Conservation (phyloP, 2,888 invertebrate species). For the Anticlea derivata region DNA sequence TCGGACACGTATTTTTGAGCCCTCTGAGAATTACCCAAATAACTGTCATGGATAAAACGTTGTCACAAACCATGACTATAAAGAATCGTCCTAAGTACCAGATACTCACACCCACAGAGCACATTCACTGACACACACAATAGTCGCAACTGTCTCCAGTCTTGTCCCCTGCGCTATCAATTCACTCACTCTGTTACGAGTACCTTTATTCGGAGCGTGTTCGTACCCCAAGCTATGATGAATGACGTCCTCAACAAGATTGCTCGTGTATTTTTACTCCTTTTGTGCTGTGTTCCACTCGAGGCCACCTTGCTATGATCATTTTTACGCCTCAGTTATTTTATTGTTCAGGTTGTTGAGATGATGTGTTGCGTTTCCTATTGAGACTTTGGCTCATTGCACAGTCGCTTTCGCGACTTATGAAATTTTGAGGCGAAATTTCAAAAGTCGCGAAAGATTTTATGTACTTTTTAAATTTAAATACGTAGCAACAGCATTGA, state of each 20-base stretch:
- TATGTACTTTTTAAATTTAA: too few relatives aligned
- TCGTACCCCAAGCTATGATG: conserved; percentile 45
- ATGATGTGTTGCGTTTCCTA: too few relatives aligned
- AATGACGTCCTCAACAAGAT: conserved; percentile 52
- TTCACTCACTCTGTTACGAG: conserved; percentile 4
- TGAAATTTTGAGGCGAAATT: too few relatives aligned
- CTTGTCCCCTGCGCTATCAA: conserved; percentile 10
- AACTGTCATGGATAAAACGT: too few relatives aligned
- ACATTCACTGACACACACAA: conserved; percentile 4
- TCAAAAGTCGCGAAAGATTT: too few relatives aligned
- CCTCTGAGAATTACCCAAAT: too few relatives aligned
- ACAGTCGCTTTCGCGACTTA: too few relatives aligned
- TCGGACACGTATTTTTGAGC: too few relatives aligned
- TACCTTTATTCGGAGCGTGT: conserved; percentile 9
- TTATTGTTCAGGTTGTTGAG: too few relatives aligned
- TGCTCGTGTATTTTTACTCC: conserved; percentile 47
- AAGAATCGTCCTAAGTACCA: conserved; percentile 1
- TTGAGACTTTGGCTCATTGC: too few relatives aligned
- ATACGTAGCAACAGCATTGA: too few relatives aligned
- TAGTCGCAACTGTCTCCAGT: conserved; percentile 1
- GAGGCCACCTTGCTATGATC: conserved; percentile 57
- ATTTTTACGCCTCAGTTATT: conserved; percentile 47
- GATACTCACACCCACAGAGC: not conserved
- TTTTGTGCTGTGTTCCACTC: conserved; percentile 53
- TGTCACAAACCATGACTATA: not conserved